Evolutionary conservation across 2,797 vertebrate genomes (phyloP).

Genomic region (Leptoclinus maculatus): DNA sequence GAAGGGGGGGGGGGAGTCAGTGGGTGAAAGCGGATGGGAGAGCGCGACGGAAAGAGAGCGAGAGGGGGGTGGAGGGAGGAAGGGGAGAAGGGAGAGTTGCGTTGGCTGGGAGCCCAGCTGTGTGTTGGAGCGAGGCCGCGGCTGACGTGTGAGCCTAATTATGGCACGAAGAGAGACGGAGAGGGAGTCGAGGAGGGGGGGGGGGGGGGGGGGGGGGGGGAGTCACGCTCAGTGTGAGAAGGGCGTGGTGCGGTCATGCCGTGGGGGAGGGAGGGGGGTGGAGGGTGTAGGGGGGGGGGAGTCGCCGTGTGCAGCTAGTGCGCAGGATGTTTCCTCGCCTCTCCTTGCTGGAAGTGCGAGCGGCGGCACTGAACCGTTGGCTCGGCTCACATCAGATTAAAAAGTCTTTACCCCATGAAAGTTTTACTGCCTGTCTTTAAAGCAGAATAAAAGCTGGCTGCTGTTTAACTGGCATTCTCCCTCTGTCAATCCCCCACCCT

Average conservation of each 20-base stretch:
- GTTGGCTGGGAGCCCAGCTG: slow-evolving; percentile 81
- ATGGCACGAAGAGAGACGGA: slow-evolving; percentile 77
- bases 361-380: slow-evolving; percentile 62
- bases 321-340: slow-evolving; percentile 70
- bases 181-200: slow-evolving; percentile 38
- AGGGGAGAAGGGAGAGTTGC: slow-evolving; percentile 59
- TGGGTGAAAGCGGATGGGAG: slow-evolving; percentile 76
- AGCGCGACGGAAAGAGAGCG: slow-evolving; percentile 73
- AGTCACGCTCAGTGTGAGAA: slow-evolving; percentile 79
- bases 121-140: slow-evolving; percentile 81
- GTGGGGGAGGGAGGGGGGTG: slow-evolving; percentile 55
- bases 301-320: slow-evolving; percentile 39
- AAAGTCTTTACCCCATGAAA: slow-evolving; percentile 84
- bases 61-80: not conserved
- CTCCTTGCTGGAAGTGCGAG: slow-evolving; percentile 49
- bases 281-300: not conserved
- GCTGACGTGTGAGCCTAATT: slow-evolving; percentile 85
- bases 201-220: slow-evolving; percentile 25
- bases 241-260: slow-evolving; percentile 79
- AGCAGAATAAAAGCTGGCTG: slow-evolving; percentile 81
- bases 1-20: slow-evolving; percentile 34
- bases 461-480: slow-evolving; percentile 76
- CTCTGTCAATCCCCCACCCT: slow-evolving; percentile 42
- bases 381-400: slow-evolving; percentile 79
- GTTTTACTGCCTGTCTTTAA: slow-evolving; percentile 83